phyloP scores from a whole-genome alignment of 1,140 invertebrate species.

The Orius insidiosus region DNA sequence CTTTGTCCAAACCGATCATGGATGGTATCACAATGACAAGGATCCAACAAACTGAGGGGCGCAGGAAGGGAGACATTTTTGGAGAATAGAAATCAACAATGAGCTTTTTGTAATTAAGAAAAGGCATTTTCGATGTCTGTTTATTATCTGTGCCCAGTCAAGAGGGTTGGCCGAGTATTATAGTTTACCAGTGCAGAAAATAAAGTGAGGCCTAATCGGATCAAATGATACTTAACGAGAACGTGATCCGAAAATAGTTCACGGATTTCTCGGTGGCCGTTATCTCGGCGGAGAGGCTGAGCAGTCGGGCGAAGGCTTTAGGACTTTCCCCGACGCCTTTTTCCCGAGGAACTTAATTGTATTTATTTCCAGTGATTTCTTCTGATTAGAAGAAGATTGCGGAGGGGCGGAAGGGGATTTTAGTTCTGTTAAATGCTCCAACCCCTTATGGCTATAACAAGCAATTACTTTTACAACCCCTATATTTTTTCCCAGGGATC shows the following conservation, averaged over 20 bases:
- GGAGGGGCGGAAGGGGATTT: not conserved
- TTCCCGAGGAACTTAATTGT: slow-evolving; percentile 4
- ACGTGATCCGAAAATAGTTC: slow-evolving; percentile 9
- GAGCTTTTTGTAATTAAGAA: too few species aligned
- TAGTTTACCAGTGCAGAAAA: slow-evolving; percentile 9
- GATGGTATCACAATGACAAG: too few species aligned
- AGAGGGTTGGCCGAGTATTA: slow-evolving; percentile 1
- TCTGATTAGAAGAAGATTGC: slow-evolving; percentile 1
- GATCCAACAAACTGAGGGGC: too few species aligned
- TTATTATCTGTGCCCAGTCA: not conserved
- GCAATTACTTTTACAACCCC: slow-evolving; percentile 3
- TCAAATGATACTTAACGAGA: slow-evolving; percentile 8
- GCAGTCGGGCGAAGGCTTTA: not conserved
- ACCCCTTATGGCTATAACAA: too few species aligned
- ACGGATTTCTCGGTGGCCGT: not conserved
- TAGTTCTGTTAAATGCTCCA: not conserved
- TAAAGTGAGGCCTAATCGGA: slow-evolving; percentile 2
- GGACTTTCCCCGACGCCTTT: not conserved
- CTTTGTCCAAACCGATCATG: too few species aligned
- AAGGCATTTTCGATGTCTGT: not conserved
- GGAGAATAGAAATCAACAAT: too few species aligned
- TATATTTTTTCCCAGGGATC: not conserved
- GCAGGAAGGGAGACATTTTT: too few species aligned
- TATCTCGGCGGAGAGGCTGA: not conserved
- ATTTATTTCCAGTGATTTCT: slow-evolving; percentile 8